Base-by-base conservation (phyloP, 1,140 invertebrate species). In the Bombus waltoni region DNA sequence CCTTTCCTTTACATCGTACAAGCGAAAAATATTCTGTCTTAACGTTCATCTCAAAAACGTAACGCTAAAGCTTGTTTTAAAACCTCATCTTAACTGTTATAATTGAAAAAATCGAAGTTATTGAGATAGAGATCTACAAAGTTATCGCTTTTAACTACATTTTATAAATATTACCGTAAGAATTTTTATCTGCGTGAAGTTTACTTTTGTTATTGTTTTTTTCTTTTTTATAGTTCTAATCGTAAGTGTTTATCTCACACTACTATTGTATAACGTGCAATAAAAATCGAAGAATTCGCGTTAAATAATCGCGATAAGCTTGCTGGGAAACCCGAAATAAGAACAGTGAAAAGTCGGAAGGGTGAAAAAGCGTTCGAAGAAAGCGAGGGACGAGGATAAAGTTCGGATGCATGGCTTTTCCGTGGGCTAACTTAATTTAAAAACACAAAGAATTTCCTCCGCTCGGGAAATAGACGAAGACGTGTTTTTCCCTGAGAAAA, bases 351-450 rank as follows among this genome's bases (percentile, higher is more conserved):
- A 59, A 70, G 35, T n/a, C 3, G 62, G 13, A 68, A 66, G 15
- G 76, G 44, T 53, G 76, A 89, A 78, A 90, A 88, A 70, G 77
- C 65, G 57, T 72, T 59, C 57, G 65, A 83, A 76, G 78, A 82
- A 83, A 80, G 53, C 65, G 62, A 83, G 40, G 66, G 72, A 59
- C 65, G 76, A 65, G 65, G 87, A 82, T 82, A 84, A 87, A 88
- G 89, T 91, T 87, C 35, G 70, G 80, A 76, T 74, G 88, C 84
- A 91, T 83, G 81, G 82, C 89, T 85, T 87, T 75, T 66, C 85
- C 59, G 81, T 82, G 89, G 88, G 85, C 84, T 90, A 91, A 91
- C 89, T 91, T 90, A 80, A 91, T 91, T 91, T 90, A 88, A 91
- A 88, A 88, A 88, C 82, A 91, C 90, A 90, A 91, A 90, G 90